A percentile compares a stretch with the other conserved stretches of the same genome.
Evolutionary conservation across 2,797 vertebrate species (phyloP).

Genomic region (Lutjanus argentimaculatus): DNA sequence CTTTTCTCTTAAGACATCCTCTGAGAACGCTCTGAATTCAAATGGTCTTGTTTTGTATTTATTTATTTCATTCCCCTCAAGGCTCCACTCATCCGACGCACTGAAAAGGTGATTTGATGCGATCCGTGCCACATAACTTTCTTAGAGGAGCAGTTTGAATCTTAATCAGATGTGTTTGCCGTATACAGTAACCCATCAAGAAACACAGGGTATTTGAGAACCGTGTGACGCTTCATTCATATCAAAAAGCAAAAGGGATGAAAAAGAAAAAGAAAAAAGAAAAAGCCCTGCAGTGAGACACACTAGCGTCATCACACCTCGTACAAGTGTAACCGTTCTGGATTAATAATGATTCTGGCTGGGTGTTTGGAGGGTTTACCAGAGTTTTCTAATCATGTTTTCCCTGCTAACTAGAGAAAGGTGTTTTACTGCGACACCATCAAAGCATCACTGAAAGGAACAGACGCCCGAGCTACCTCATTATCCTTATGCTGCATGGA

Average conservation of each 20-base stretch:
- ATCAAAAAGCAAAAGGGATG: slow-evolving; percentile 34
- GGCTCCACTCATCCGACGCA: slow-evolving; percentile 35
- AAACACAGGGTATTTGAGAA: slow-evolving; percentile 34
- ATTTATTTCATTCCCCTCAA: slow-evolving; percentile 61
- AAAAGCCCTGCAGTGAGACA: slow-evolving; percentile 34
- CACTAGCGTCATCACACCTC: slow-evolving; percentile 20
- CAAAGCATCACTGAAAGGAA: slow-evolving; percentile 56
- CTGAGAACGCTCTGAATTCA: slow-evolving; percentile 65
- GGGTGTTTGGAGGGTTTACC: slow-evolving; percentile 45
- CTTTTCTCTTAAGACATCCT: slow-evolving; percentile 65
- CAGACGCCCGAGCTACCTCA: slow-evolving; percentile 58
- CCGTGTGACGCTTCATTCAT: slow-evolving; percentile 38
- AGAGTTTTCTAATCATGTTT: slow-evolving; percentile 66
- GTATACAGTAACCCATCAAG: slow-evolving; percentile 37
- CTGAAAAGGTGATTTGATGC: slow-evolving; percentile 67
- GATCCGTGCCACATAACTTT: slow-evolving; percentile 50
- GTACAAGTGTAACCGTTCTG: slow-evolving; percentile 18
- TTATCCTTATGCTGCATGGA: slow-evolving; percentile 55
- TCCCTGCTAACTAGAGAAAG: slow-evolving; percentile 45
- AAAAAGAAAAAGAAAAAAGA: not conserved
- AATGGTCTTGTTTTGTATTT: slow-evolving; percentile 71
- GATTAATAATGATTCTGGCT: slow-evolving; percentile 58
- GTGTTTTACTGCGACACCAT: slow-evolving; percentile 56
- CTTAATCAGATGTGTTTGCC: slow-evolving; percentile 44
- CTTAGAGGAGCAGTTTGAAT: slow-evolving; percentile 48